phyloP scores from a whole-genome alignment of 2,113 vertebrate genomes.

The Ailuropoda melanoleuca region DNA sequence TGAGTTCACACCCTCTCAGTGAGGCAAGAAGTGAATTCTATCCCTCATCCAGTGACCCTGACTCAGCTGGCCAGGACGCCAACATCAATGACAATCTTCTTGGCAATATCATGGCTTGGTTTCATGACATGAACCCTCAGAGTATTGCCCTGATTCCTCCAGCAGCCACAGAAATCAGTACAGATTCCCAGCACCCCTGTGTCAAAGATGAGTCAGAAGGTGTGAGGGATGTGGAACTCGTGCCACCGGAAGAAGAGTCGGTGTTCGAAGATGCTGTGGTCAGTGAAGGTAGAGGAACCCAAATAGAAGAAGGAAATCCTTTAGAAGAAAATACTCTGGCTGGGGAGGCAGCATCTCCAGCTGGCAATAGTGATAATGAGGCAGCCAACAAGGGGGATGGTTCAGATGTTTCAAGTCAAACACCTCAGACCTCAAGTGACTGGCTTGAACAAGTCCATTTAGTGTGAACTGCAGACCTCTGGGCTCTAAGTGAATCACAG shows the following conservation, averaged over 20 bases:
- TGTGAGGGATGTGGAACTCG: conserved; percentile 64
- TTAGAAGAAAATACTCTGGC: conserved; percentile 79
- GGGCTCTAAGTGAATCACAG: conserved; percentile 38
- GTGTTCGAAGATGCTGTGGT: conserved; percentile 85
- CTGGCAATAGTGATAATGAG: conserved; percentile 71
- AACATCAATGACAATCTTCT: conserved; percentile 93
- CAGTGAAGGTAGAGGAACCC: conserved; percentile 86
- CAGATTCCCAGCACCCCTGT: conserved; percentile 79
- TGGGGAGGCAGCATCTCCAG: conserved; percentile 81
- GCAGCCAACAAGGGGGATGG: conserved; percentile 75
- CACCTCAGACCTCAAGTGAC: conserved; percentile 91
- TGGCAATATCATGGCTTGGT: conserved; percentile 99
- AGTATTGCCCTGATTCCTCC: conserved; percentile 94
- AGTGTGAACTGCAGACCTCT: conserved; percentile 84
- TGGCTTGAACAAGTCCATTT: conserved; percentile 96
- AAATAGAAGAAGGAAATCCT: conserved; percentile 87
- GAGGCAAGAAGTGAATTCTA: conserved; percentile 84
- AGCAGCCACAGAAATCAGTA: conserved; percentile 85
- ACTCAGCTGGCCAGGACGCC: conserved; percentile 86
- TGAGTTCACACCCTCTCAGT: conserved; percentile 84
- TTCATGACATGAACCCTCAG: conserved; percentile 99
- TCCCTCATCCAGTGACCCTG: conserved; percentile 86
- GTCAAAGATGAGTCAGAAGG: conserved; percentile 74
- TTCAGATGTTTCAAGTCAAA: conserved; percentile 86
- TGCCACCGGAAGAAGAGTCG: conserved; percentile 82